Percentiles rank a stretch among this genome's conserved stretches.
These are phyloP conservation scores for Palythoa heliodiscus DNA, from an alignment of 92 coral and sea anemone species.

Conservation along the genomic window DNA sequence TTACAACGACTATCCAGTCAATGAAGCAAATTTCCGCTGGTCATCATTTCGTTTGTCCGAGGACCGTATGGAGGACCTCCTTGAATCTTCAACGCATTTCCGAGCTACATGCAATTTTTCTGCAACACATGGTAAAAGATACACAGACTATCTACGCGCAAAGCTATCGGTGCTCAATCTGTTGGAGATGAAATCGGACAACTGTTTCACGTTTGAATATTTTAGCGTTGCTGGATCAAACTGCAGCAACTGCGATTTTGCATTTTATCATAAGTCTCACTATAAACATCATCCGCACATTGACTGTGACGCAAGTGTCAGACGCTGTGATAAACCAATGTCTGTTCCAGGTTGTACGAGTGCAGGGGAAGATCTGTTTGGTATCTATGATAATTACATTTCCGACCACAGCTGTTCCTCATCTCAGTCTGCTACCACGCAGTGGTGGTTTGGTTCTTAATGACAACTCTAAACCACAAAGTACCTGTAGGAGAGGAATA, in stretches of 20 bases:
- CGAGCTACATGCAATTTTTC: constrained; percentile 50
- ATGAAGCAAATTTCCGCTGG: constrained; percentile 38
- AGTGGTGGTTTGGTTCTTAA: constrained; percentile 12
- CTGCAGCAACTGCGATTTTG: constrained; percentile 18
- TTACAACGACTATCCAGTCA: not conserved
- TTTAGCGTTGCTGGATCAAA: constrained; percentile 27
- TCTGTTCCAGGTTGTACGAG: not conserved
- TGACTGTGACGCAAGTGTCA: not conserved
- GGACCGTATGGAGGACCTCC: not conserved
- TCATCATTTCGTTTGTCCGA: constrained; percentile 47
- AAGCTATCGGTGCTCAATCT: constrained; percentile 5
- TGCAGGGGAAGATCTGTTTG: not conserved
- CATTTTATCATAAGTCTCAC: not conserved
- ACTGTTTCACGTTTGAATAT: constrained; percentile 39
- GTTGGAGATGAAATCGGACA: not conserved
- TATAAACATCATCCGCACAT: not conserved
- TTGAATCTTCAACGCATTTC: constrained; percentile 28
- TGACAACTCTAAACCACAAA: too few relatives aligned
- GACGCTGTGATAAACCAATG: not conserved
- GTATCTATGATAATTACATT: not conserved
- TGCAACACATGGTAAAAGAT: constrained; percentile 12
- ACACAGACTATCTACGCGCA: constrained; percentile 42
- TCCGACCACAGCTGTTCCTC: not conserved
- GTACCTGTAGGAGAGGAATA: too few relatives aligned
- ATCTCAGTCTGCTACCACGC: not conserved